phyloP scores from a whole-genome alignment of 2,888 invertebrate species.

The Alloscopus bannaensis region DNA sequence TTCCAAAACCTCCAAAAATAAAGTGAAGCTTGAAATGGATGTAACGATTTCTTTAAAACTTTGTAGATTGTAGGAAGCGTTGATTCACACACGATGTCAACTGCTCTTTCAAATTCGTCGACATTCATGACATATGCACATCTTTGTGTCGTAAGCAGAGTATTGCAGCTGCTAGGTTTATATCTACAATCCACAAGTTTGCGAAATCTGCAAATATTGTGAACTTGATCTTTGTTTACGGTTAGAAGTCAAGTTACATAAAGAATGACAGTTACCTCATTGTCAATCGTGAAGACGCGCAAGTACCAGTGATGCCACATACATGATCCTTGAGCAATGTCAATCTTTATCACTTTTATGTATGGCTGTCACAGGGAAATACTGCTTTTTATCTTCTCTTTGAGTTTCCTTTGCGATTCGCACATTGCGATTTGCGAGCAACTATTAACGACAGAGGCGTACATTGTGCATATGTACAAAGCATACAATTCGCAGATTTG shows the following conservation, averaged over 20 bases:
- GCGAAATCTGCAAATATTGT: not conserved
- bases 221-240: constrained; percentile 3
- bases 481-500: not conserved
- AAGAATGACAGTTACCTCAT: not conserved
- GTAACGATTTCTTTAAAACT: constrained; percentile 5
- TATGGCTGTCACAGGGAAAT: constrained; percentile 1
- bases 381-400: not conserved
- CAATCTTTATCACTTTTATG: constrained; percentile 37
- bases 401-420: not conserved
- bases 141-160: not conserved
- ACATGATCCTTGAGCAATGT: constrained; percentile 24
- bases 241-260: constrained; percentile 8
- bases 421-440: not conserved
- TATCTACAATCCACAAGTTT: no score
- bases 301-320: constrained; percentile 4
- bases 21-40: constrained; percentile 1
- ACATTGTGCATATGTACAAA: not conserved
- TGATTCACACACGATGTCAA: constrained; percentile 20
- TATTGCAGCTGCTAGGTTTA: constrained; percentile 6
- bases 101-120: constrained; percentile 32
- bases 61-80: constrained; percentile 36
- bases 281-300: not conserved
- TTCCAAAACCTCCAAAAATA: no score
- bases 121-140: not conserved
- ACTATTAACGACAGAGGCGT: not conserved